Conservation (phyloP, 2,797 vertebrate genomes). For the Yasuhikotakia modesta region DNA sequence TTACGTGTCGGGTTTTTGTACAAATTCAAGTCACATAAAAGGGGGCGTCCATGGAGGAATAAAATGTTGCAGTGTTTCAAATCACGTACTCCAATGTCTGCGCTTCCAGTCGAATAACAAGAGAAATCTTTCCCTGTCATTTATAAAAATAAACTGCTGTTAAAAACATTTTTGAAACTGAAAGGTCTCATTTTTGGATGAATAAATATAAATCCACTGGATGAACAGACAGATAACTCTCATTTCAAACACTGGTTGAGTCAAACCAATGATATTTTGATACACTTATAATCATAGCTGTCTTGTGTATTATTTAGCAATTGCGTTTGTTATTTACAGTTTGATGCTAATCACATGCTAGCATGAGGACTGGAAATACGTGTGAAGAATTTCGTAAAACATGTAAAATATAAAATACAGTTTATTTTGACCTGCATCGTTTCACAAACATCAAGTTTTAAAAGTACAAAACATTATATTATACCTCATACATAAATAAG, state of each 20-base stretch:
- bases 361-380: not conserved
- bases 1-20: conserved; percentile 19
- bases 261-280: too few species aligned
- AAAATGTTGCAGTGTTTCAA: conserved; percentile 5
- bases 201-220: too few species aligned
- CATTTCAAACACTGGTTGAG: not conserved
- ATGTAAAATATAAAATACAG: not conserved
- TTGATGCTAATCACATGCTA: not conserved
- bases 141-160: too few species aligned
- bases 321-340: too few species aligned
- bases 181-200: too few species aligned
- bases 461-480: conserved; percentile 35
- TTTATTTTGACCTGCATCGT: not conserved
- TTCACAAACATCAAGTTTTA: conserved; percentile 13
- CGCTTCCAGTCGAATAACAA: conserved; percentile 15
- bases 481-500: conserved; percentile 57
- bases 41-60: conserved; percentile 30
- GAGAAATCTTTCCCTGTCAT: not conserved
- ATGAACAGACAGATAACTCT: not conserved
- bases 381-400: not conserved
- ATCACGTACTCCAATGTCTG: conserved; percentile 3
- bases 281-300: too few species aligned
- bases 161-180: too few species aligned
- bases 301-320: too few species aligned
- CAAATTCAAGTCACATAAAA: conserved; percentile 33